Conservation (phyloP, 2,888 invertebrate species). For the Eristalis intricaria region DNA sequence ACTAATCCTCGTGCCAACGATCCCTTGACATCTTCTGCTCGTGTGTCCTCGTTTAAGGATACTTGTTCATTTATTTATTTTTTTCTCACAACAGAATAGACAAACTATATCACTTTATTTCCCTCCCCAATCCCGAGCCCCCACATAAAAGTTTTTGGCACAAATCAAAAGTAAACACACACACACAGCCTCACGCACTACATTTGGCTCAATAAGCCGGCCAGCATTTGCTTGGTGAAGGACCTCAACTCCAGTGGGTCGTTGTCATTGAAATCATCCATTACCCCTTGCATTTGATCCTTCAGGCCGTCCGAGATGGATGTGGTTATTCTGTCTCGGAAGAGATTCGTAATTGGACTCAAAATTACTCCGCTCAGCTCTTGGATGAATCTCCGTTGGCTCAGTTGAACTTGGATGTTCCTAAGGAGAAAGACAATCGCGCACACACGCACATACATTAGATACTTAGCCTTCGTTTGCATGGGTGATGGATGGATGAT, state of each 20-base stretch:
- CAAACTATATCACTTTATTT: constrained; percentile 69
- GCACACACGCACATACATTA: not conserved
- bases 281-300: constrained; percentile 78
- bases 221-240: constrained; percentile 77
- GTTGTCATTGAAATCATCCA: constrained; percentile 79
- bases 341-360: constrained; percentile 80
- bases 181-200: not conserved
- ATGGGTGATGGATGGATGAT: constrained; percentile 5
- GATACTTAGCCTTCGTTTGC: not conserved
- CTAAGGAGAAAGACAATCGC: constrained; percentile 68
- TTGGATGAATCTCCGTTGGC: constrained; percentile 77
- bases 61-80: constrained; percentile 34
- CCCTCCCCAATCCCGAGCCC: not conserved
- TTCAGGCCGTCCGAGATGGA: constrained; percentile 80
- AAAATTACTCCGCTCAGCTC: constrained; percentile 79
- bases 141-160: constrained; percentile 50
- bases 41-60: constrained; percentile 57
- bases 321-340: constrained; percentile 79
- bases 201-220: constrained; percentile 76
- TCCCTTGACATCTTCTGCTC: not conserved
- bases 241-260: constrained; percentile 78
- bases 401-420: constrained; percentile 79
- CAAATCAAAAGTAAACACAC: constrained; percentile 44
- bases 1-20: constrained; percentile 2
- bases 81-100: constrained; percentile 59